Conservation (phyloP, 2,113 vertebrate species). For the Podarcis muralis region DNA sequence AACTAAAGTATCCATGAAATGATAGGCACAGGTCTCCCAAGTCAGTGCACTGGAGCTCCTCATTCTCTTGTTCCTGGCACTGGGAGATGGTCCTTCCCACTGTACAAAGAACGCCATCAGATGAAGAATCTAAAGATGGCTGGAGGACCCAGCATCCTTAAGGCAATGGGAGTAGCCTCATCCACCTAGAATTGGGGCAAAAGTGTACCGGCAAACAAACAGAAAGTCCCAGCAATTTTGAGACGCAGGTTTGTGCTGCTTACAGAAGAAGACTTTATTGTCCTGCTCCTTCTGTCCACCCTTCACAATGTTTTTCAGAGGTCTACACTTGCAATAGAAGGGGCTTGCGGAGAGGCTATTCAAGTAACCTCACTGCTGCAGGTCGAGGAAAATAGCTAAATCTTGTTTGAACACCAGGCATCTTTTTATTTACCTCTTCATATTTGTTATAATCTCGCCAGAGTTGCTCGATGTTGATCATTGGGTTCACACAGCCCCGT, state of each 20-base stretch:
- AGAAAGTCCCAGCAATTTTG: background rate
- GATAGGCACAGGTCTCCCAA: background rate
- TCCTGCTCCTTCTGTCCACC: background rate
- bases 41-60: background rate
- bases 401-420: background rate
- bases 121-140: background rate
- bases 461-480: conserved; percentile 99
- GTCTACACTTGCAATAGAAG: background rate
- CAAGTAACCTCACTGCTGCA: background rate
- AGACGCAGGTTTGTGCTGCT: background rate
- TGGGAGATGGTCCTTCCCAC: background rate
- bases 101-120: background rate
- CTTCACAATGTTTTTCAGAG: background rate
- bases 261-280: background rate
- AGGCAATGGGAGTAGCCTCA: background rate
- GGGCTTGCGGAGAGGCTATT: background rate
- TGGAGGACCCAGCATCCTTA: background rate
- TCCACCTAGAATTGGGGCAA: background rate
- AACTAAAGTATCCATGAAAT: background rate
- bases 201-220: background rate
- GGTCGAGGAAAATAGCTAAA: background rate
- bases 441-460: conserved; percentile 99
- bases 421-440: conserved; percentile 87
- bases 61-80: background rate
- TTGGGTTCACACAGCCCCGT: conserved; percentile 97